These are phyloP conservation scores for Dissostichus mawsoni DNA, from an alignment of 2,113 vertebrate species.

Conservation along the genomic window DNA sequence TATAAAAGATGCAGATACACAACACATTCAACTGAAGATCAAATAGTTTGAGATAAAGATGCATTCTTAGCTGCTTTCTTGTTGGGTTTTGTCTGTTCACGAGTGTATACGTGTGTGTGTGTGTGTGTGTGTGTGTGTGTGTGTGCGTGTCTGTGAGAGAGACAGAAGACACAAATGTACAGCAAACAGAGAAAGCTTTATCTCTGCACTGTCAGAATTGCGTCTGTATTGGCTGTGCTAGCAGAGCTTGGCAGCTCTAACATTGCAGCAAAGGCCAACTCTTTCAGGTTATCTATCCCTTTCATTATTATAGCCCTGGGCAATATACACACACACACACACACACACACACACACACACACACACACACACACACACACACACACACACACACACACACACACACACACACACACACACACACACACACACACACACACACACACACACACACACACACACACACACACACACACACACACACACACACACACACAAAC, in stretches of 20 bases:
- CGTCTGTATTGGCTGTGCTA: constrained; percentile 23
- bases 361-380: constrained; percentile 1
- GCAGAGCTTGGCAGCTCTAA: constrained; percentile 44
- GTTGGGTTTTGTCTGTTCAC: background rate
- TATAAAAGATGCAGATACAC: background rate
- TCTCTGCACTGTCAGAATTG: constrained; percentile 27
- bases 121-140: background rate
- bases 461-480: constrained; percentile 1
- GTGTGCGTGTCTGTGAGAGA: background rate
- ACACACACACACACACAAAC: background rate
- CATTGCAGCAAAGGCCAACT: constrained; percentile 56
- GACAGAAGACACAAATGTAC: background rate
- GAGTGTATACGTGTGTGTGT: background rate
- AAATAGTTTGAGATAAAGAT: background rate
- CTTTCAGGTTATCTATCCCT: constrained; percentile 53
- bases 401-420: too few relatives aligned
- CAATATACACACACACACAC: constrained; percentile 22
- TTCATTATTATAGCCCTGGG: constrained; percentile 70
- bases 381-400: too few relatives aligned
- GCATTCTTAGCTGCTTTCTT: background rate
- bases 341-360: constrained; percentile 14
- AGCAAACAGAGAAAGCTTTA: constrained; percentile 37
- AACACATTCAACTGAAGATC: background rate
- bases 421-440: background rate
- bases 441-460: constrained; percentile 16